phyloP scores from a whole-genome alignment of 2,797 vertebrate species.

The Tapirus indicus region DNA sequence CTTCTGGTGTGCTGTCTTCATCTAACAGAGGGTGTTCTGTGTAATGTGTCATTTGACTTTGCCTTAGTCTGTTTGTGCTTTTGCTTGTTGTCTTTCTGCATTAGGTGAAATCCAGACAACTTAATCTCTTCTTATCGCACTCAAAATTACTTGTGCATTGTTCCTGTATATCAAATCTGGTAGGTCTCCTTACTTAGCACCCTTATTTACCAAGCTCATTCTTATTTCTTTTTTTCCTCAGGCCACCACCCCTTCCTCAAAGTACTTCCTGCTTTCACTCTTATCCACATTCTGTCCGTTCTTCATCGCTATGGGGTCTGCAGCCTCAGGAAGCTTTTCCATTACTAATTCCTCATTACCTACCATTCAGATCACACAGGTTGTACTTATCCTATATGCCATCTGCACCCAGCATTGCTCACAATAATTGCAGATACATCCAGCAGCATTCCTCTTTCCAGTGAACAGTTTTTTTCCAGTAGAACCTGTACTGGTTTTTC shows the following conservation, averaged over 20 bases:
- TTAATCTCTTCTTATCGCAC: neutral
- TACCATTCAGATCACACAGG: neutral
- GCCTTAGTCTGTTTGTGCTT: neutral
- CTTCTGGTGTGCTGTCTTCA: neutral
- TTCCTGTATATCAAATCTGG: neutral
- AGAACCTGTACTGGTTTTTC: neutral
- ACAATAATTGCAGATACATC: neutral
- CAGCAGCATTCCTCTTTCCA: neutral
- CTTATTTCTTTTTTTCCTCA: neutral
- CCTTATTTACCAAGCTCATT: neutral
- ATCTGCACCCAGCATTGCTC: neutral
- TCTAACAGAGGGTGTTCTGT: neutral
- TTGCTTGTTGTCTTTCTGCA: neutral
- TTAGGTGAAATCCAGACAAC: neutral
- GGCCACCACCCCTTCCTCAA: neutral
- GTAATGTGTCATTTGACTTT: neutral
- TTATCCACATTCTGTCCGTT: neutral
- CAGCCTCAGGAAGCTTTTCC: neutral
- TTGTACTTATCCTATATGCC: neutral
- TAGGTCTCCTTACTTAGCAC: neutral
- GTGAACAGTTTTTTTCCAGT: neutral
- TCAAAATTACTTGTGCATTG: neutral
- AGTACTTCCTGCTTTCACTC: neutral
- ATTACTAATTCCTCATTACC: neutral
- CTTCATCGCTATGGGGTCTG: neutral